Evolutionary conservation across 2,888 invertebrate genomes (phyloP), one percentile per base, ranked within the genome.

Genomic region (Cyrtodaria siliqua): DNA sequence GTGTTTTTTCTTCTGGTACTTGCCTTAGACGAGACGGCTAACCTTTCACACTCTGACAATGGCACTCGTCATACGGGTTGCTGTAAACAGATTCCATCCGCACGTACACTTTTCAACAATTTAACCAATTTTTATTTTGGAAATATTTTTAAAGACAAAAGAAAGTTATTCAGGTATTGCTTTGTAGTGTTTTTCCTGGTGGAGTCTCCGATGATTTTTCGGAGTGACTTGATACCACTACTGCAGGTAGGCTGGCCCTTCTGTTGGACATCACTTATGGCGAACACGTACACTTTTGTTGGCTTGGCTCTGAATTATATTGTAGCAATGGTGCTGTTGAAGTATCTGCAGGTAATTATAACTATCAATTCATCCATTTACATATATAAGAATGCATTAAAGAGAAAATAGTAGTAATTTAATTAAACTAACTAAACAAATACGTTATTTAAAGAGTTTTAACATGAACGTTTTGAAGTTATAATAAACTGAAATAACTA

Each of bases 181-280:
- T 52, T 62, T 52, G 33, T 62, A 9, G 38, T 50, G 8, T 62
- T 62, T 24, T 62, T 50, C 33, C 23, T 62, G 38, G 62, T 62
- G 24, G 62, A 62, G 24, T 62, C 62, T 14, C 62, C 62, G 2
- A 50, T 50, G 14, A 49, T 62, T 20, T 62, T 62, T 49, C 20
- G 62, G 38, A 62, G 62, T 50, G 62, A 62, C 14, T 33, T 62
- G 8, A 23, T 62, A 9, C 52, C 62, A 27, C 24, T 62, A 38
- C 49, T 62, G 3, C 62, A 62, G 38, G 50, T 62, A 24, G 62
- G 62, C 4, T 62, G 62, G 62, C 62, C 62, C 2, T 29, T 49
- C 24, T 62, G 62, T 40, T 62, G 62, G 62, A 12, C 24, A 8
- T 14, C 26, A 20, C 24, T 38, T 1, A 14, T 33, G 16, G 26